A percentile compares a stretch with the other conserved stretches of the same genome.
Evolutionary conservation across 30 jellyfish, hydroid and myxozoan species (phyloP).

Genomic region (Mastigias papua): DNA sequence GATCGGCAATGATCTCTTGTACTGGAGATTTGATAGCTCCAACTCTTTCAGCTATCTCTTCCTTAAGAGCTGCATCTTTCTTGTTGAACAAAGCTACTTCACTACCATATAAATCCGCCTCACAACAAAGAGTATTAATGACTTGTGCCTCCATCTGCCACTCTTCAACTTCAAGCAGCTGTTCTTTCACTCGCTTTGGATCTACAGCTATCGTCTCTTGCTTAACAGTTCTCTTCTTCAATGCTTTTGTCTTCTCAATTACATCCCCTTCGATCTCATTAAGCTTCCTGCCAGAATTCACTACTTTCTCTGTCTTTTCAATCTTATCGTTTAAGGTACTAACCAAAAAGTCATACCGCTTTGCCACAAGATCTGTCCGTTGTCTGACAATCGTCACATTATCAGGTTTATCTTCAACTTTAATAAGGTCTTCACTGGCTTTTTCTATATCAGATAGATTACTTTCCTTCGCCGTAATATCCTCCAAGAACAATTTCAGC

Average conservation of each 20-base stretch:
- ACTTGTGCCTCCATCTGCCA: constrained; percentile 84
- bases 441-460: constrained; percentile 60
- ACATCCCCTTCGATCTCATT: constrained; percentile 59
- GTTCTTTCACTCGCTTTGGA: constrained; percentile 92
- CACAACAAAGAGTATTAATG: constrained; percentile 76
- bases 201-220: constrained; percentile 96
- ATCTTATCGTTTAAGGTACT: constrained; percentile 63
- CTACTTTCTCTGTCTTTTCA: constrained; percentile 76
- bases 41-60: constrained; percentile 57
- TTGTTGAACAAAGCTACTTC: constrained; percentile 67
- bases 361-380: constrained; percentile 69
- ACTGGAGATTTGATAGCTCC: constrained; percentile 65
- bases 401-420: constrained; percentile 90
- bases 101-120: constrained; percentile 88
- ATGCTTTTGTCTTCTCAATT: constrained; percentile 71
- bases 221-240: constrained; percentile 59
- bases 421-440: constrained; percentile 78
- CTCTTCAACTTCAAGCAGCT: constrained; percentile 86
- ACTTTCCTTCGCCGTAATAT: constrained; percentile 61
- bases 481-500: constrained; percentile 77
- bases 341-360: constrained; percentile 59
- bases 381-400: constrained; percentile 82
- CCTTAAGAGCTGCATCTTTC: constrained; percentile 77
- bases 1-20: constrained; percentile 48
- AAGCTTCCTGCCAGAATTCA: constrained; percentile 56